Evolutionary conservation across 2,888 invertebrate genomes (phyloP), one percentile per base, ranked within the genome.

Genomic region (Ernsta delagoae): DNA sequence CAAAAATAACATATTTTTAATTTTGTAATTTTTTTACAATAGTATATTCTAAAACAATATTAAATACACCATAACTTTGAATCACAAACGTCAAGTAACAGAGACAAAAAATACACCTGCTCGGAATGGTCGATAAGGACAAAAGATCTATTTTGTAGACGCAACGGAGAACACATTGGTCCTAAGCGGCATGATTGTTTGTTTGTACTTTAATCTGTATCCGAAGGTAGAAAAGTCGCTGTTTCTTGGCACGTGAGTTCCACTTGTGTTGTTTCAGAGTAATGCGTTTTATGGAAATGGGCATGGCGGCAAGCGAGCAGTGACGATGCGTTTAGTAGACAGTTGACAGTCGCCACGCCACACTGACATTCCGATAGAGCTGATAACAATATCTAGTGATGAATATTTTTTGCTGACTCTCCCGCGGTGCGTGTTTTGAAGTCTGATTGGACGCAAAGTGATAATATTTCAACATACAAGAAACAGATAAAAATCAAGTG

Each of bases 311-410:
- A 84, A 86, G 85, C 85, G 83, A 85, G 85, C 89, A 88, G 88
- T 90, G 92, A 90, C 90, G 90, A 91, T 89, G 90, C 91, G 89
- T 90, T 92, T 93, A 93, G 93, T 92, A 92, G 90, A 92, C 92
- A 92, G 85, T 92, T 93, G 93, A 93, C 93, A 92, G 91, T 91
- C 92, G 87, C 91, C 92, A 91, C 92, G 90, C 92, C 90, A 91
- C 89, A 91, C 88, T 92, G 92, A 91, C 92, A 92, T 91, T 91
- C 88, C 90, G 89, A 92, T 91, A 91, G 86, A 89, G 85, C 89
- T 89, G 89, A 92, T 91, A 92, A 90, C 85, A 88, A 84, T 85
- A 75, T 87, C 84, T 87, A 89, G 89, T 88, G 86, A 87, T 88
- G 77, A 83, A 80, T 79, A 83, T 86, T 85, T 87, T 90, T 87